Conservation (phyloP, 35 echinoderm and acorn worm genomes). For the Diadema setosum region DNA sequence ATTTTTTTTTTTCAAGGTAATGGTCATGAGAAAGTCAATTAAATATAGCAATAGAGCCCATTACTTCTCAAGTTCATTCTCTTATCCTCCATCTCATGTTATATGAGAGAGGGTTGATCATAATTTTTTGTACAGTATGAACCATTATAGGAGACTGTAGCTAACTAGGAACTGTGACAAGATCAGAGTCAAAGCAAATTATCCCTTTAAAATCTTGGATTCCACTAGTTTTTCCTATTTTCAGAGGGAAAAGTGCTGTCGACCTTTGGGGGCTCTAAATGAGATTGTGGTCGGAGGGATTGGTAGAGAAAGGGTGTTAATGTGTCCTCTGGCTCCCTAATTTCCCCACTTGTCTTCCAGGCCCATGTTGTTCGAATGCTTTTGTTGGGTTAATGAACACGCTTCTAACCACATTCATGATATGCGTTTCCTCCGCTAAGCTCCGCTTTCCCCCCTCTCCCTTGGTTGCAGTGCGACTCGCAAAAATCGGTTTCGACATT, state of each 20-base stretch:
- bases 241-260: not conserved
- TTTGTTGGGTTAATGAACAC: not conserved
- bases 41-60: too few species aligned
- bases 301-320: slow-evolving; percentile 10
- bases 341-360: not conserved
- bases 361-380: not conserved
- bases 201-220: not conserved
- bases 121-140: not conserved
- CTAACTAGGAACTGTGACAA: not conserved
- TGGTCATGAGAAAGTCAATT: too few species aligned
- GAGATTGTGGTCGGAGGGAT: not conserved
- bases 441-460: not conserved
- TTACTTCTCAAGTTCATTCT: too few species aligned
- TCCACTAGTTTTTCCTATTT: too few species aligned
- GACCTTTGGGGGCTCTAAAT: not conserved
- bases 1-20: too few species aligned
- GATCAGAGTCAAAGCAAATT: not conserved
- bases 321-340: not conserved
- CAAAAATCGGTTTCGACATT: not conserved
- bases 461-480: not conserved
- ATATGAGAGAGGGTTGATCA: too few species aligned
- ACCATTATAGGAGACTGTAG: not conserved
- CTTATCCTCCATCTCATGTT: too few species aligned
- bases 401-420: slow-evolving; percentile 18
- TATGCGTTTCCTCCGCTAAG: slow-evolving; percentile 3